Conservation (phyloP, 2,888 invertebrate genomes). For the Callinectes sapidus region DNA sequence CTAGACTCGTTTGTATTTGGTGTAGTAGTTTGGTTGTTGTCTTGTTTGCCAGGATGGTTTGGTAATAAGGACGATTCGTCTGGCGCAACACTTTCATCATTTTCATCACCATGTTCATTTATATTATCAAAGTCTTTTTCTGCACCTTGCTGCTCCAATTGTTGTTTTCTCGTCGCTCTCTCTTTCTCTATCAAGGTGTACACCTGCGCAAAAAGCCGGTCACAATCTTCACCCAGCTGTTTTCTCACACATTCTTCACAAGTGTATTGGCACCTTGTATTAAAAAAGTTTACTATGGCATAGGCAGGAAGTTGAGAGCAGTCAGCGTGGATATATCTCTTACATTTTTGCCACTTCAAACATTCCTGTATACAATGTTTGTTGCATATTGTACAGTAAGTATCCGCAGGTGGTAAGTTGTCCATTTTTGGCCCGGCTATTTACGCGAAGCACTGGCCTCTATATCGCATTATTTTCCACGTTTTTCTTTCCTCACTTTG, state of each 20-base stretch:
- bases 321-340: not conserved
- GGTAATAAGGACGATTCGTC: not conserved
- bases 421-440: too few relatives aligned
- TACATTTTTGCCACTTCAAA: slow-evolving; percentile 22
- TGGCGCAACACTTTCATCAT: not conserved
- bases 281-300: slow-evolving; percentile 34
- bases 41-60: not conserved
- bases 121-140: not conserved
- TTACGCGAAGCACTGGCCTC: too few relatives aligned
- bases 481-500: too few relatives aligned
- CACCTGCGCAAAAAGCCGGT: slow-evolving; percentile 30
- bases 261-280: slow-evolving; percentile 36
- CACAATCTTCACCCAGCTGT: slow-evolving; percentile 26
- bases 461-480: too few relatives aligned
- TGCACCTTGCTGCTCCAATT: not conserved
- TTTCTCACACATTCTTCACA: slow-evolving; percentile 29
- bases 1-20: not conserved
- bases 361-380: slow-evolving; percentile 8
- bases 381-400: slow-evolving; percentile 18
- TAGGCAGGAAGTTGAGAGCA: slow-evolving; percentile 22
- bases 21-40: not conserved
- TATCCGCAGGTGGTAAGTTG: slow-evolving; percentile 22
- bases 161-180: not conserved
- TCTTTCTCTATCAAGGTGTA: not conserved
- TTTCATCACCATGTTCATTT: not conserved